Conservation (phyloP, 1,140 invertebrate genomes). For the Choristoneura fumiferana region DNA sequence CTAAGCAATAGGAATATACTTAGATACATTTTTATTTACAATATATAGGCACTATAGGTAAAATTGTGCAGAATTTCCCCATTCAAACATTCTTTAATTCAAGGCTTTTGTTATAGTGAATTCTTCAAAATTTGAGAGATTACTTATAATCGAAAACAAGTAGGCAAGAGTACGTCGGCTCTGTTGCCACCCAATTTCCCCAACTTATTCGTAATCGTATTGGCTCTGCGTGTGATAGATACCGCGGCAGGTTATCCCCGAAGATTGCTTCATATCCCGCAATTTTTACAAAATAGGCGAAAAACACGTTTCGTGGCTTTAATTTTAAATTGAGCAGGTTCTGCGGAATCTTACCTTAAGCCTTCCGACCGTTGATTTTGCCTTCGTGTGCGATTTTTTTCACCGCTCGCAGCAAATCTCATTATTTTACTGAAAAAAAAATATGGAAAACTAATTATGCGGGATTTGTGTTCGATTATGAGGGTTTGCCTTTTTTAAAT, state of each 20-base stretch:
- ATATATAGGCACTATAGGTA: too few species aligned
- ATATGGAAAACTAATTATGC: slow-evolving; percentile 60
- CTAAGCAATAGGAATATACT: too few species aligned
- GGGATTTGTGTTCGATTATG: slow-evolving; percentile 32
- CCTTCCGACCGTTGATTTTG: slow-evolving; percentile 60
- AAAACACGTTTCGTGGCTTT: slow-evolving; percentile 78
- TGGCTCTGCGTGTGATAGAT: slow-evolving; percentile 29
- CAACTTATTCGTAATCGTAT: slow-evolving; percentile 42
- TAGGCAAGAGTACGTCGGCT: too few species aligned
- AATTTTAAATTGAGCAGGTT: slow-evolving; percentile 78
- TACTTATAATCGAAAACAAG: too few species aligned
- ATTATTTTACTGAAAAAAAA: slow-evolving; percentile 48
- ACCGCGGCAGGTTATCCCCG: slow-evolving; percentile 54
- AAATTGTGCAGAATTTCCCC: too few species aligned
- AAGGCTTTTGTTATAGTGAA: too few species aligned
- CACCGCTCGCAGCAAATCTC: slow-evolving; percentile 35
- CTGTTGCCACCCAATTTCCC: too few species aligned
- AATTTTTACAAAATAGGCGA: slow-evolving; percentile 77
- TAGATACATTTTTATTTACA: too few species aligned
- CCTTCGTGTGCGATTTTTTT: slow-evolving; percentile 54
- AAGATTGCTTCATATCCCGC: slow-evolving; percentile 73
- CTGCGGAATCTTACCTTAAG: slow-evolving; percentile 67
- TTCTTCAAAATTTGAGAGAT: too few species aligned
- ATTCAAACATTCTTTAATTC: too few species aligned
- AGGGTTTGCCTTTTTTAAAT: slow-evolving; percentile 13